Percentiles rank a stretch among this genome's conserved stretches.
These are phyloP conservation scores for Gonatopus flavifemur DNA, from an alignment of 1,140 invertebrate species.

Conservation along the genomic window DNA sequence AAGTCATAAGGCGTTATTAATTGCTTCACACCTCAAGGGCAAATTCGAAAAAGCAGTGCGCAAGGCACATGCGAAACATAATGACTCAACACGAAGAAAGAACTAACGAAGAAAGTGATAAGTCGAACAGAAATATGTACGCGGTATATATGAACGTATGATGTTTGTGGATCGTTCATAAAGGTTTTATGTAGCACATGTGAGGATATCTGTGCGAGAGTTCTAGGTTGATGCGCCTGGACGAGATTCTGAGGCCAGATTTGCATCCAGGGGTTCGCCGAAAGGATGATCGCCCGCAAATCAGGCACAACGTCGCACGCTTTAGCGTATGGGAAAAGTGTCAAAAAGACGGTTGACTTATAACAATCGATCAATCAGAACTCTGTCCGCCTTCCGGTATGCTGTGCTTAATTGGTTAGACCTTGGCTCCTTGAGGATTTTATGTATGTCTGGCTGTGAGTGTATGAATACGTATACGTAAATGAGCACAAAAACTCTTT, in stretches of 20 bases:
- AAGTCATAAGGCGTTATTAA: constrained; percentile 54
- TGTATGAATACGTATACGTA: too few species aligned
- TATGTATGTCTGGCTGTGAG: too few species aligned
- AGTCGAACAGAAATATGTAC: not conserved
- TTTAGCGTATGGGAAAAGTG: constrained; percentile 20
- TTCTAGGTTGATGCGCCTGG: too few species aligned
- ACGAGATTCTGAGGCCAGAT: too few species aligned
- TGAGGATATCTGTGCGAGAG: too few species aligned
- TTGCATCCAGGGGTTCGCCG: too few species aligned
- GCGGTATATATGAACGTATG: not conserved
- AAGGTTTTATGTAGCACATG: too few species aligned
- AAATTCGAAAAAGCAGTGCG: constrained; percentile 12
- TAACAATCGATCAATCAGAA: constrained; percentile 20
- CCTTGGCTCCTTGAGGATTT: constrained; percentile 8
- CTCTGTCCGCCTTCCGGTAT: constrained; percentile 2
- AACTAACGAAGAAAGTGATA: not conserved
- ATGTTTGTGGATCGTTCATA: not conserved
- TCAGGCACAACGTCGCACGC: too few species aligned
- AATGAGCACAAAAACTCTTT: too few species aligned
- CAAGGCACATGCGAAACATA: not conserved
- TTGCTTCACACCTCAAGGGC: constrained; percentile 54
- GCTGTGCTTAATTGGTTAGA: constrained; percentile 18
- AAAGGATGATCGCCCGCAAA: too few species aligned
- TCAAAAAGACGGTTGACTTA: constrained; percentile 22
- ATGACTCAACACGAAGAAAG: not conserved